These are phyloP conservation scores for Heloderma charlesbogerti DNA, from an alignment of 2,113 vertebrate species.

Conservation along the genomic window DNA sequence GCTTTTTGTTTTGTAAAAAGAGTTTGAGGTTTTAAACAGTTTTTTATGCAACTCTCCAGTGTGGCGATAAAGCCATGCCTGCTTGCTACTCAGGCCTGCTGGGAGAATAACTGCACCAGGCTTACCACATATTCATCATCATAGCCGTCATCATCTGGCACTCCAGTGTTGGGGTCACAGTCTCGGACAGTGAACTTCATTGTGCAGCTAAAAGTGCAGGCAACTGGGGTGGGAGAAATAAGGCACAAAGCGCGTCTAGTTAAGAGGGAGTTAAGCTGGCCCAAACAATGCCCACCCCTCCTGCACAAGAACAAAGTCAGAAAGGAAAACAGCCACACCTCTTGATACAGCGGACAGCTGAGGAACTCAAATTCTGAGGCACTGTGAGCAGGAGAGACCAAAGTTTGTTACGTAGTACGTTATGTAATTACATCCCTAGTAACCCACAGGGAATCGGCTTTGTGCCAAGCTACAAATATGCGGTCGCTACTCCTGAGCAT, in stretches of 20 bases:
- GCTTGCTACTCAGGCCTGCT: not conserved
- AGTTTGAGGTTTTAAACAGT: not conserved
- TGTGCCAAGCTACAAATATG: not conserved
- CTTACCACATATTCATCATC: conserved; percentile 97
- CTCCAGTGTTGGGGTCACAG: conserved; percentile 94
- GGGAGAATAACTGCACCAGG: fast-evolving
- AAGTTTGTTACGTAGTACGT: not conserved
- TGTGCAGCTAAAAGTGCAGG: conserved; percentile 95
- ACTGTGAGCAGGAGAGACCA: too few species aligned
- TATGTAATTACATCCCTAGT: too few species aligned
- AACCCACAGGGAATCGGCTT: not conserved
- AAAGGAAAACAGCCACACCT: fast-evolving
- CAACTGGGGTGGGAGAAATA: conserved; percentile 75
- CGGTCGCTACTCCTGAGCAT: too few species aligned
- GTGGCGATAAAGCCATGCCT: not conserved
- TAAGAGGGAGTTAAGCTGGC: fast-evolving
- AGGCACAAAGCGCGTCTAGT: fast-evolving
- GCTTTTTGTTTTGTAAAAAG: not conserved
- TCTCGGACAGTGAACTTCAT: conserved; percentile 96
- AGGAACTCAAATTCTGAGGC: too few species aligned
- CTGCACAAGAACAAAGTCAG: not conserved
- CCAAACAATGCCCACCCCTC: not conserved
- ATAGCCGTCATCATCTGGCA: conserved; percentile 94
- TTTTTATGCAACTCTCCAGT: too few species aligned
- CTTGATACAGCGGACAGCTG: too few species aligned